These are phyloP conservation scores for Synanthedon andrenaeformis DNA, from an alignment of 2,888 invertebrate species.

Conservation along the genomic window DNA sequence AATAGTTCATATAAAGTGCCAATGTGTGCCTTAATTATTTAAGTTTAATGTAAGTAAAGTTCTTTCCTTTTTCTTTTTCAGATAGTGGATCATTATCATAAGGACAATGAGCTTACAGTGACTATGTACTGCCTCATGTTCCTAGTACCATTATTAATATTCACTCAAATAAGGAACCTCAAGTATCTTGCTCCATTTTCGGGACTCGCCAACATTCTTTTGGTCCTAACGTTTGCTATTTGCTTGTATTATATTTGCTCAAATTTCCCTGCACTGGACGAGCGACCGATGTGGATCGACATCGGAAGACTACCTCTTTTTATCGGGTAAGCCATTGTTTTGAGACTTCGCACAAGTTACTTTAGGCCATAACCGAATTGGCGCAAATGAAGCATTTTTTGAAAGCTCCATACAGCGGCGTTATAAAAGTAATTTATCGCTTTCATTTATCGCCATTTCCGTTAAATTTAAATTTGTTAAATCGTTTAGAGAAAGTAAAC, in stretches of 20 bases:
- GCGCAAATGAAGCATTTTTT: too few relatives aligned
- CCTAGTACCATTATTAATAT: conserved; percentile 43
- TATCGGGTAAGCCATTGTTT: conserved; percentile 70
- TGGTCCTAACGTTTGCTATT: conserved; percentile 82
- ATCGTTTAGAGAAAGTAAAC: too few relatives aligned
- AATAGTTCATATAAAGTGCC: too few relatives aligned
- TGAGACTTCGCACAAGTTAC: background rate
- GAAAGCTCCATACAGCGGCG: too few relatives aligned
- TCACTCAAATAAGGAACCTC: conserved; percentile 77
- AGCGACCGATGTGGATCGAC: conserved; percentile 67
- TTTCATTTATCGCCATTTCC: too few relatives aligned
- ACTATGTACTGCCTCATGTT: conserved; percentile 51
- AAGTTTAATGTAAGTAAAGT: too few relatives aligned
- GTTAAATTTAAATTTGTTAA: too few relatives aligned
- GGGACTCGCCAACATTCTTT: conserved; percentile 84
- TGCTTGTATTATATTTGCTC: conserved; percentile 85
- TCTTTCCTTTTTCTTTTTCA: conserved; percentile 16
- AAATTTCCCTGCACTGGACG: conserved; percentile 48
- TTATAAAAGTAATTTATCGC: too few relatives aligned
- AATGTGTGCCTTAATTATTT: too few relatives aligned
- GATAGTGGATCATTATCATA: conserved; percentile 40
- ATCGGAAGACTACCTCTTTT: conserved; percentile 81
- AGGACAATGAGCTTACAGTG: conserved; percentile 23
- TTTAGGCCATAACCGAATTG: conserved; percentile 1
- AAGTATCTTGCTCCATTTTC: conserved; percentile 91